Conservation (phyloP, 2,113 vertebrate species). For the Pollimyrus isidori region DNA sequence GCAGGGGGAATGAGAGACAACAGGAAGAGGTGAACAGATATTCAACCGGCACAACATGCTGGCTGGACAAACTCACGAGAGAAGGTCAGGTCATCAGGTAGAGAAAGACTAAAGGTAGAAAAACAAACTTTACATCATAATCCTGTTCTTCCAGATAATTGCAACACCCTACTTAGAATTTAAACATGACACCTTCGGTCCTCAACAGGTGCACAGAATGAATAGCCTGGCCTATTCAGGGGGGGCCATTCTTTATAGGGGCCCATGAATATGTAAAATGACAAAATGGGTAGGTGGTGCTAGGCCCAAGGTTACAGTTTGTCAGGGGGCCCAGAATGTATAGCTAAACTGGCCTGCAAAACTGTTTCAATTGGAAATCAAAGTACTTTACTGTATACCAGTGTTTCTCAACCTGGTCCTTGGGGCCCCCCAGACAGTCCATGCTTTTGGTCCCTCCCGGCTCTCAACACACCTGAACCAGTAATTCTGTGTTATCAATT, state of each 20-base stretch:
- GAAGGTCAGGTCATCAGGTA: not conserved
- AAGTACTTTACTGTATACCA: not conserved
- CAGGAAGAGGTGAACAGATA: not conserved
- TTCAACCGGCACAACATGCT: not conserved
- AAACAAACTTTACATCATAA: not conserved
- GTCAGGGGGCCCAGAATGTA: not conserved
- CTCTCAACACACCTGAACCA: too few species aligned
- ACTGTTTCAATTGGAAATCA: not conserved
- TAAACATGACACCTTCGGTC: not conserved
- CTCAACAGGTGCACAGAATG: not conserved
- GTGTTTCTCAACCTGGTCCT: too few species aligned
- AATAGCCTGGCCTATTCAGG: not conserved
- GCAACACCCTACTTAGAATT: not conserved
- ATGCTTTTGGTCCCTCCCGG: too few species aligned
- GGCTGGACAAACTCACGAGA: not conserved
- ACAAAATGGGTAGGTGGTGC: not conserved
- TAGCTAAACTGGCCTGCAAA: not conserved
- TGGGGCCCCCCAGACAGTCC: too few species aligned
- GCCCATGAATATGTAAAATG: not conserved
- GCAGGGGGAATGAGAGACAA: not conserved
- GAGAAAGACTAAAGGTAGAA: not conserved
- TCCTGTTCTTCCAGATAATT: not conserved
- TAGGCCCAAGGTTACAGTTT: not conserved
- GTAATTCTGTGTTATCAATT: too few species aligned
- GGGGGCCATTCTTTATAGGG: not conserved